Evolutionary conservation across 1,140 invertebrate species (phyloP).

Genomic region (Halyomorpha halys): DNA sequence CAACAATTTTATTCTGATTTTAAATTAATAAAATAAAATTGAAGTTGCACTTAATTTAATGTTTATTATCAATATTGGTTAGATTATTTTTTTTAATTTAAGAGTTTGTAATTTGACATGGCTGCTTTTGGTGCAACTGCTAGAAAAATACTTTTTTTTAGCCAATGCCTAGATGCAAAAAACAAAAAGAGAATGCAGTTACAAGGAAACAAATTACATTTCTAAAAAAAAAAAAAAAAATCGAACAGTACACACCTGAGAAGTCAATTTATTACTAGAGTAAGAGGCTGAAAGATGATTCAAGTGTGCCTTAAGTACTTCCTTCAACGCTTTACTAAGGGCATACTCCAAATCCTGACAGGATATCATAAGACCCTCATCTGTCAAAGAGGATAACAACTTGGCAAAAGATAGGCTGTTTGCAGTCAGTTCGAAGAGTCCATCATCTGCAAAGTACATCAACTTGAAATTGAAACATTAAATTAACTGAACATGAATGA

Average conservation of each 20-base stretch:
- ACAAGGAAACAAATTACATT: no score
- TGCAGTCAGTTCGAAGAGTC: slow-evolving; percentile 54
- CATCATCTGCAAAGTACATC: slow-evolving; percentile 42
- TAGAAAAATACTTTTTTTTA: no score
- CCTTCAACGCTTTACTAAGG: slow-evolving; percentile 50
- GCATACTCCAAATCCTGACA: slow-evolving; percentile 50
- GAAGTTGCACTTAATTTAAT: no score
- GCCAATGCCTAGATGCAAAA: no score
- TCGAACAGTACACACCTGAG: slow-evolving; percentile 42
- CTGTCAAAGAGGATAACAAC: slow-evolving; percentile 50
- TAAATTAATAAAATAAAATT: no score
- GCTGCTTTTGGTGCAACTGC: no score
- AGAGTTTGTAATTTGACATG: no score
- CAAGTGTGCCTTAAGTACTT: slow-evolving; percentile 55
- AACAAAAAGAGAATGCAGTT: no score
- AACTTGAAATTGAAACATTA: slow-evolving; percentile 1
- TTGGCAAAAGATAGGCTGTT: slow-evolving; percentile 62
- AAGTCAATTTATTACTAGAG: slow-evolving; percentile 43
- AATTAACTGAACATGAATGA: background rate
- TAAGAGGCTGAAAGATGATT: slow-evolving; percentile 50
- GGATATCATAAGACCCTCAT: slow-evolving; percentile 56
- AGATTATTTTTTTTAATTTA: no score
- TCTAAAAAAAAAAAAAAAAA: no score
- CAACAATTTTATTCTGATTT: no score
- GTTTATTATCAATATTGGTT: no score